Evolutionary conservation across 2,113 vertebrate species (phyloP).

Genomic region (Alosa alosa): DNA sequence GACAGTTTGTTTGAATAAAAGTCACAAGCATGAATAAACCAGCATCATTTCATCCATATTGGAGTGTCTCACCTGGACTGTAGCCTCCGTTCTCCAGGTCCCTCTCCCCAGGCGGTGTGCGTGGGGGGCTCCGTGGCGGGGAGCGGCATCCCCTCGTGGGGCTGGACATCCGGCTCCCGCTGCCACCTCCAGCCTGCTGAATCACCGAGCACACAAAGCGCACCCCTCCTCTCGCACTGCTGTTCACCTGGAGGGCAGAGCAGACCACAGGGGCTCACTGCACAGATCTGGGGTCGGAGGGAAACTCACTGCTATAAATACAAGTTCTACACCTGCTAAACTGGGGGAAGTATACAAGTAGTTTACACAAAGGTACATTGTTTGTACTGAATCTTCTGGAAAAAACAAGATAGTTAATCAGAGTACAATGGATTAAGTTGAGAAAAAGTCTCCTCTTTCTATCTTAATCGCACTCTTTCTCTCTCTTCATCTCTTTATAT

Average conservation of each 20-base stretch:
- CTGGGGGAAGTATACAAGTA: background rate
- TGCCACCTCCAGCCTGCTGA: slow-evolving; percentile 70
- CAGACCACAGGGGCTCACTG: background rate
- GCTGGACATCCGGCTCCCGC: slow-evolving; percentile 62
- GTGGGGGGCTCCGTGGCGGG: slow-evolving; percentile 59
- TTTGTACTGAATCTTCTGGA: background rate
- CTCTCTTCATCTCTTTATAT: too few relatives aligned
- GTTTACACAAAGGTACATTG: background rate
- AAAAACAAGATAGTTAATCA: background rate
- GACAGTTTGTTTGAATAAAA: background rate
- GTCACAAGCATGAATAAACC: background rate
- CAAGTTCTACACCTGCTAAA: background rate
- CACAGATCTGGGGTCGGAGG: background rate
- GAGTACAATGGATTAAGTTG: background rate
- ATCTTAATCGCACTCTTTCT: too few relatives aligned
- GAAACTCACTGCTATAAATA: background rate
- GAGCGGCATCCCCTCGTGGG: slow-evolving; percentile 66
- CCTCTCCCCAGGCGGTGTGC: slow-evolving; percentile 60
- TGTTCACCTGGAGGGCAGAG: slow-evolving; percentile 77
- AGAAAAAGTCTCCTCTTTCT: background rate
- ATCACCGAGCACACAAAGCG: slow-evolving; percentile 87
- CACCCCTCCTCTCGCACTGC: slow-evolving; percentile 81
- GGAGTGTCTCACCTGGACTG: slow-evolving; percentile 62
- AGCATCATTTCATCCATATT: background rate
- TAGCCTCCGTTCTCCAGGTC: slow-evolving; percentile 64